Evolutionary conservation across 2,113 vertebrate genomes (phyloP).

Genomic region (Pollachius pollachius): DNA sequence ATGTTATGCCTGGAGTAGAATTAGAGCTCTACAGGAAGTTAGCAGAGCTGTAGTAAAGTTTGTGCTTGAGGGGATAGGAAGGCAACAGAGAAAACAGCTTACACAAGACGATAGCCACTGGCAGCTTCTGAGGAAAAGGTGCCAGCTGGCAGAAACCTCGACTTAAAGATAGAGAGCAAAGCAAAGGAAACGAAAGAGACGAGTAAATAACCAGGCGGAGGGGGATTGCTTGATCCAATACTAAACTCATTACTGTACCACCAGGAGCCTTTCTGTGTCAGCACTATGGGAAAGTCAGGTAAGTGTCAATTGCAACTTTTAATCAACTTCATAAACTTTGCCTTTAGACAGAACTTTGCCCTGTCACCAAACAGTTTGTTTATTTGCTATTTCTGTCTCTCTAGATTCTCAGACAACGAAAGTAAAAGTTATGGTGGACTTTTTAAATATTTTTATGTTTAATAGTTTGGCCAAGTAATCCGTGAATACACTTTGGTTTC

Average conservation of each 20-base stretch:
- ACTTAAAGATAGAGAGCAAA: constrained; percentile 3
- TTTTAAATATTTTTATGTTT: no score
- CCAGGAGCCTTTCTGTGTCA: constrained; percentile 35
- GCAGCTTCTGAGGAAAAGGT: constrained; percentile 33
- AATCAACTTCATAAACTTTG: constrained; percentile 27
- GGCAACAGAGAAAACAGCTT: not conserved
- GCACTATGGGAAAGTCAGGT: constrained; percentile 79
- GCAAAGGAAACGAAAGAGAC: not conserved
- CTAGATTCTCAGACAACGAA: no score
- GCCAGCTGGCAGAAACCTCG: not conserved
- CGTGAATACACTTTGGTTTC: no score
- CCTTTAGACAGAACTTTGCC: constrained; percentile 13
- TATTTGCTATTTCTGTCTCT: no score
- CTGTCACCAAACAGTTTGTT: not conserved
- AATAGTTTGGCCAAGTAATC: no score
- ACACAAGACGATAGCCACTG: not conserved
- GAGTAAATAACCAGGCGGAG: constrained; percentile 8
- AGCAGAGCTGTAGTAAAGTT: constrained; percentile 1
- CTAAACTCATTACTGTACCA: constrained; percentile 15
- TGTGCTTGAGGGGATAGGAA: not conserved
- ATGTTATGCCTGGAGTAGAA: not conserved
- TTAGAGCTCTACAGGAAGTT: constrained; percentile 22
- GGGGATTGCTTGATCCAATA: constrained; percentile 12
- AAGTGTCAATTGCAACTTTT: constrained; percentile 42
- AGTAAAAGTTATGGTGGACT: no score